phyloP scores from a whole-genome alignment of 2,888 invertebrate species.

The Pachliopta kotzebuea region DNA sequence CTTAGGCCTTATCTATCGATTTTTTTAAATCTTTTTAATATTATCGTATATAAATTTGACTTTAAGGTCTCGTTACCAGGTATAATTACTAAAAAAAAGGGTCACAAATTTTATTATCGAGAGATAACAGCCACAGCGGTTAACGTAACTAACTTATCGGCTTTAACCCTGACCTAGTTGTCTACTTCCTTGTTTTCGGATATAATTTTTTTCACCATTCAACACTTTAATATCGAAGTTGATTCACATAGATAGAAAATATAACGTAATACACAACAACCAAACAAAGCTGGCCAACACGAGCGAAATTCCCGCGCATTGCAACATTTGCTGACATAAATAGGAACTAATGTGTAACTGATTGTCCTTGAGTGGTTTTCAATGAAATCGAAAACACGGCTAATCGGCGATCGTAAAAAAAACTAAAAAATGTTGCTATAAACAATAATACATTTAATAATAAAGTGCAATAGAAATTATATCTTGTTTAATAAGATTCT shows the following conservation, averaged over 20 bases:
- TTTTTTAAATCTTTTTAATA: too few relatives aligned
- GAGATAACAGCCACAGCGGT: background rate
- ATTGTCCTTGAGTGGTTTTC: slow-evolving; percentile 48
- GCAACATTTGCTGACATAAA: slow-evolving; percentile 56
- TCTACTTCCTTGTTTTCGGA: slow-evolving; percentile 32
- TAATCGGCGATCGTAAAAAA: background rate
- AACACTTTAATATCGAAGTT: slow-evolving; percentile 11
- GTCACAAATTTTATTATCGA: too few relatives aligned
- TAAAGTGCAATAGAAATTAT: too few relatives aligned
- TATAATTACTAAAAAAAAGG: too few relatives aligned
- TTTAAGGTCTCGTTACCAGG: too few relatives aligned
- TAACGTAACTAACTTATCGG: slow-evolving; percentile 39
- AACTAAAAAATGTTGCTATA: too few relatives aligned
- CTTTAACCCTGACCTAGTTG: slow-evolving; percentile 56
- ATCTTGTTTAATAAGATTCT: too few relatives aligned
- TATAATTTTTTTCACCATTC: background rate
- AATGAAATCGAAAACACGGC: slow-evolving; percentile 22
- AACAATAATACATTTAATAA: too few relatives aligned
- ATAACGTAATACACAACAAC: background rate
- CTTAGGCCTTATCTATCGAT: too few relatives aligned
- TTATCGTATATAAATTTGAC: too few relatives aligned
- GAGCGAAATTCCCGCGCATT: slow-evolving; percentile 50
- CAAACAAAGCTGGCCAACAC: slow-evolving; percentile 29
- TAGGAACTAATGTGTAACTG: slow-evolving; percentile 39
- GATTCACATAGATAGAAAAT: background rate